Evolutionary conservation across 2,113 vertebrate genomes (phyloP), one percentile per base, ranked within the genome.

Genomic region (Zosterops pallidus): DNA sequence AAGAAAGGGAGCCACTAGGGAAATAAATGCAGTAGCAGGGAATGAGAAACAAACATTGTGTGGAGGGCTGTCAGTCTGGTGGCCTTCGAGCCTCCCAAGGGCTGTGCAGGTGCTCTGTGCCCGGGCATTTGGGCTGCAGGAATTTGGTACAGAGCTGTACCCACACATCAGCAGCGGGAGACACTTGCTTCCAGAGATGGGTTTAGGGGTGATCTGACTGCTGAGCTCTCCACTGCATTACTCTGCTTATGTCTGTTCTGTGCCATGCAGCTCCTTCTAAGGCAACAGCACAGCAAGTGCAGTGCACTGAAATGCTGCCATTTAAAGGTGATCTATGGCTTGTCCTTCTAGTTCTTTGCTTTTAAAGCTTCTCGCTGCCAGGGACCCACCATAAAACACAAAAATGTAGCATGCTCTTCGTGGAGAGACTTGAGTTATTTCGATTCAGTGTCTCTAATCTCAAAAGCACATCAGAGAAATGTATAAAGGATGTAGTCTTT

Each of bases 361-460:
- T 89, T 92, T 81, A 93, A 86, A 96, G 67, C 60, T 80, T 94
- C 71, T 88, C 0, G 0, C 71, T 92, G 85, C 56, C 50, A 75
- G 82, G 15, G 20, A 90, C 28, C 44, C 28, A 64, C 56, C 29
- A 90, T 88, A 95, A 94, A 95, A 52, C 71, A 90, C 75, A 83
- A 59, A 95, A 96, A 47, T 47, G 44, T 74, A 74, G 64, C 69
- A 77, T 31, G 39, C 29, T 89, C 6, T 80, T 93, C 84, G 74
- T 80, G 82, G 87, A 91, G 41, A 77, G 33, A 49, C 71, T 83
- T 83, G 81, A 94, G 72, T 92, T 96, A 88, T 94, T 95, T 95
- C 0, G 0, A 44, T 78, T 89, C 19, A 5, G 42, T 74, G 78
- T 70, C 46, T 95, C 79, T 85, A 86, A 88, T 94, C 82, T 90